Percentiles rank a stretch among this genome's conserved stretches.
Evolutionary conservation across 2,888 invertebrate species (phyloP).

Genomic region (Pollenia griseotomentosa): DNA sequence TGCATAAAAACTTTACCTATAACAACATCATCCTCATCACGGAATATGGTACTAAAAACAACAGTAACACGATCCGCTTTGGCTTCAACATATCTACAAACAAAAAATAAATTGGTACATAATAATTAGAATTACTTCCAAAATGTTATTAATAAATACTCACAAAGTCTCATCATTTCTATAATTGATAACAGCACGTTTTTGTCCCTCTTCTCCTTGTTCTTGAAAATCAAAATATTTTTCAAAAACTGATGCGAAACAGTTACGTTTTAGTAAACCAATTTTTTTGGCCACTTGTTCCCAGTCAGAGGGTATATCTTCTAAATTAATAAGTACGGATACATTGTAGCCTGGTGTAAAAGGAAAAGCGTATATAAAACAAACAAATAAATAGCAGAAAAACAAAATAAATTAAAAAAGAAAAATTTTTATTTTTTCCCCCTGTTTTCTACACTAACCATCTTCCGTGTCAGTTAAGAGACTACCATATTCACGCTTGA

Average conservation of each 20-base stretch:
- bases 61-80: conserved; percentile 99
- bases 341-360: conserved; percentile 94
- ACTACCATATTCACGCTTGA: conserved; percentile 96
- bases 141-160: conserved; percentile 81
- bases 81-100: conserved; percentile 96
- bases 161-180: conserved; percentile 99
- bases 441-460: conserved; percentile 85
- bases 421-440: neutral
- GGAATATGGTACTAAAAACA: conserved; percentile 99
- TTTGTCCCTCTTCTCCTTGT: conserved; percentile 94
- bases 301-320: conserved; percentile 95
- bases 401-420: conserved; percentile 1
- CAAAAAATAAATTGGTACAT: neutral
- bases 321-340: conserved; percentile 95
- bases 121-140: no score
- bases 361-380: conserved; percentile 32
- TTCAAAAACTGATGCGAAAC: conserved; percentile 99
- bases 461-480: conserved; percentile 93
- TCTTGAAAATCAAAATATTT: conserved; percentile 99
- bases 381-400: conserved; percentile 16
- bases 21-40: conserved; percentile 98
- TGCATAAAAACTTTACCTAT: conserved; percentile 99
- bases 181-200: conserved; percentile 98
- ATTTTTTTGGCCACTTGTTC: conserved; percentile 95
- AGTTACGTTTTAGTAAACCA: conserved; percentile 97